A percentile compares a stretch with the other conserved stretches of the same genome.
These are phyloP conservation scores for Myotis davidii DNA, from an alignment of 2,113 vertebrate genomes.

Conservation along the genomic window DNA sequence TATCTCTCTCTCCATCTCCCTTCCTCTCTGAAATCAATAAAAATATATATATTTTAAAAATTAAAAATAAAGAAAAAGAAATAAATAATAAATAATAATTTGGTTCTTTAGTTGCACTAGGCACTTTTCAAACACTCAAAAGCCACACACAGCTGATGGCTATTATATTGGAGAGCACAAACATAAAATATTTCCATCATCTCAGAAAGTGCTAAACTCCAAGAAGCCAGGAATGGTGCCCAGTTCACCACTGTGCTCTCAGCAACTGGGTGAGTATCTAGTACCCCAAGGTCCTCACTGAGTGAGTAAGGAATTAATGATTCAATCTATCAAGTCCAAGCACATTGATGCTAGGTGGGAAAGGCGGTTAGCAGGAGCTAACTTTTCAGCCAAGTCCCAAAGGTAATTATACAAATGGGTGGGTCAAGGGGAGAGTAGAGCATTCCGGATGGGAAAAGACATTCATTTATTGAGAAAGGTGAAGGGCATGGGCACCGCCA, in stretches of 20 bases:
- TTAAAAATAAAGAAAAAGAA: not conserved
- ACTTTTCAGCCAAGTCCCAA: constrained; percentile 23
- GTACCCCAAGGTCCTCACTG: not conserved
- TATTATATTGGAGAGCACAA: not conserved
- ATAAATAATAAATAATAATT: not conserved
- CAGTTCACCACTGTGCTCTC: not conserved
- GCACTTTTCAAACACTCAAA: not conserved
- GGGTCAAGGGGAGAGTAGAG: constrained; percentile 41
- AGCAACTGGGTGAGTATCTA: not conserved
- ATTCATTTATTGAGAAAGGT: constrained; percentile 53
- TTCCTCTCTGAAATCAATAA: too few species aligned
- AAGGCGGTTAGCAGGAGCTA: constrained; percentile 46
- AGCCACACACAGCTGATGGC: not conserved
- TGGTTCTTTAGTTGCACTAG: not conserved
- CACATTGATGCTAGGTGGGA: not conserved
- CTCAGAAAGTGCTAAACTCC: not conserved
- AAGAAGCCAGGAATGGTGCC: not conserved
- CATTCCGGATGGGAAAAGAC: constrained; percentile 55
- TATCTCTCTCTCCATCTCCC: too few species aligned
- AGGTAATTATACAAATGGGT: constrained; percentile 58
- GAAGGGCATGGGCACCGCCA: constrained; percentile 47
- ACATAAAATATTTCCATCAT: not conserved
- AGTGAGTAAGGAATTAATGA: not conserved
- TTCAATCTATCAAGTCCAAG: not conserved
- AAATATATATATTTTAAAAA: too few species aligned